Evolutionary conservation across 2,888 invertebrate species (phyloP).

Genomic region (Thera obeliscata): DNA sequence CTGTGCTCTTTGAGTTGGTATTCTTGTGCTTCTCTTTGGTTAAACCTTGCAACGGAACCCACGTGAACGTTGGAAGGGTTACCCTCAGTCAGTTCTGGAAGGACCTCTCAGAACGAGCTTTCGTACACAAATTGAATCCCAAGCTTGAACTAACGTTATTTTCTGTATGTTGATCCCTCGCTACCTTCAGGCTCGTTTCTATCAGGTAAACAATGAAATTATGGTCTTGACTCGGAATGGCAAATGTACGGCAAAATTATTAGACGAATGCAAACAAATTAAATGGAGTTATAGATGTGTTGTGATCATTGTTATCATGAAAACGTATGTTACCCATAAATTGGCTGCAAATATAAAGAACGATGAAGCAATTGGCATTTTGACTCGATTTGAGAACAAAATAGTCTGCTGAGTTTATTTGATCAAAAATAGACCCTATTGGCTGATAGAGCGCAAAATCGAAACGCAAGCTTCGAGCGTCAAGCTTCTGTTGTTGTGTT

Average conservation of each 20-base stretch:
- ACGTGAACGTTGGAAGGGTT: conserved; percentile 29
- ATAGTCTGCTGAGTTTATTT: conserved; percentile 48
- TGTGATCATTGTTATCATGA: conserved; percentile 69
- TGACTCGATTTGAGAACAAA: conserved; percentile 44
- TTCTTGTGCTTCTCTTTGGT: conserved; percentile 36
- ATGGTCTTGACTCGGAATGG: conserved; percentile 80
- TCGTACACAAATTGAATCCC: conserved; percentile 51
- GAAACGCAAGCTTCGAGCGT: conserved; percentile 71
- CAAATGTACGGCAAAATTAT: conserved; percentile 80
- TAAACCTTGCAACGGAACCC: conserved; percentile 35
- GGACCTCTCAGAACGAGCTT: conserved; percentile 40
- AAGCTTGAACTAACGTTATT: conserved; percentile 82
- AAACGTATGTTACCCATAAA: conserved; percentile 63
- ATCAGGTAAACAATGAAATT: conserved; percentile 90
- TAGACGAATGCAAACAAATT: conserved; percentile 75
- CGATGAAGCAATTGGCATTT: conserved; percentile 52
- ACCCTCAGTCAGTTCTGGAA: conserved; percentile 25
- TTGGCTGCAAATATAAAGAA: conserved; percentile 70
- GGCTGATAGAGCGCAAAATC: conserved; percentile 65
- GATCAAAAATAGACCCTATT: conserved; percentile 69
- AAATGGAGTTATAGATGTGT: conserved; percentile 70
- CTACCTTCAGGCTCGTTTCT: conserved; percentile 93
- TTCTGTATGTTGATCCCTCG: conserved; percentile 86
- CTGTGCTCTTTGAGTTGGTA: conserved; percentile 48
- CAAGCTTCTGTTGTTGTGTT: conserved; percentile 79